Evolutionary conservation across 2,888 invertebrate species (phyloP).

Genomic region (Drosophila formosana): DNA sequence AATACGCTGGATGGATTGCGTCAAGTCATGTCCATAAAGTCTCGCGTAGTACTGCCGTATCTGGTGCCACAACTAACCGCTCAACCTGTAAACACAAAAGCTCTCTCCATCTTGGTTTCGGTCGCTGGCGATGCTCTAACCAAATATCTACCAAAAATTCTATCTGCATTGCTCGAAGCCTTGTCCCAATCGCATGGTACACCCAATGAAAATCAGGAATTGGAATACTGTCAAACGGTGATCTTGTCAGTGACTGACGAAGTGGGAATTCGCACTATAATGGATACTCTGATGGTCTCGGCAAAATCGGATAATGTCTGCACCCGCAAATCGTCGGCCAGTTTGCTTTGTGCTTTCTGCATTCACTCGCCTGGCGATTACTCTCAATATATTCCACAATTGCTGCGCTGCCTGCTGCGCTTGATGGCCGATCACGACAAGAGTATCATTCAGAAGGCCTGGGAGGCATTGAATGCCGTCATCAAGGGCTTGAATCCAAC

Average conservation of each 20-base stretch:
- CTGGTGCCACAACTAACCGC: constrained; percentile 97
- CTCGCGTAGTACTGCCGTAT: constrained; percentile 97
- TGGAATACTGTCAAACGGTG: constrained; percentile 96
- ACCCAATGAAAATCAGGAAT: constrained; percentile 89
- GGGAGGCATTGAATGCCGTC: constrained; percentile 96
- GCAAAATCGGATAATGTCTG: constrained; percentile 88
- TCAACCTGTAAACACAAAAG: constrained; percentile 96
- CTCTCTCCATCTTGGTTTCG: constrained; percentile 96
- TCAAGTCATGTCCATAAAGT: constrained; percentile 98
- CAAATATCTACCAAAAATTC: constrained; percentile 94
- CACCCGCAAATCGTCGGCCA: constrained; percentile 92
- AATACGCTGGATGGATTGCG: constrained; percentile 97
- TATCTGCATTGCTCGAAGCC: constrained; percentile 94
- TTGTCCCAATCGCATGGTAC: constrained; percentile 90
- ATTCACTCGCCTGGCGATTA: constrained; percentile 95
- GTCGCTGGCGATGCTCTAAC: constrained; percentile 97
- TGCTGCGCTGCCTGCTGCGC: constrained; percentile 94
- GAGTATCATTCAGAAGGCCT: constrained; percentile 93
- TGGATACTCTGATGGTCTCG: constrained; percentile 93
- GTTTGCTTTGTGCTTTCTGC: constrained; percentile 95
- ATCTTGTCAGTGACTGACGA: constrained; percentile 96
- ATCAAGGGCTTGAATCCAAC: constrained; percentile 94
- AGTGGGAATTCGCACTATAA: constrained; percentile 93
- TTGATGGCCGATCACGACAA: constrained; percentile 93
- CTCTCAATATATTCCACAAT: constrained; percentile 93